phyloP scores from a whole-genome alignment of 2,797 vertebrate species.

The Sphenodon punctatus region DNA sequence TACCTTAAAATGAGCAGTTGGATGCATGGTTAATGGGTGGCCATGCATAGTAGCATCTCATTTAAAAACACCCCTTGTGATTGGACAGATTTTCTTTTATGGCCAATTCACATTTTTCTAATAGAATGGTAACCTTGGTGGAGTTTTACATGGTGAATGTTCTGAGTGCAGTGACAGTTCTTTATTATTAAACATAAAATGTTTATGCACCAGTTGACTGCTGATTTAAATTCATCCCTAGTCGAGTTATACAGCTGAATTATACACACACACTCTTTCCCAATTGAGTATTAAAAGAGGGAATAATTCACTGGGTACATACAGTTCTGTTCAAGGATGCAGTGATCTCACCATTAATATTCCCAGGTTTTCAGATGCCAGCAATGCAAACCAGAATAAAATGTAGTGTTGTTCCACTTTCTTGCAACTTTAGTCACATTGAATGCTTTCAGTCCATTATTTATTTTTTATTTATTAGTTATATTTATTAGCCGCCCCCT shows the following conservation, averaged over 20 bases:
- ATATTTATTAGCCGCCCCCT: too few relatives aligned
- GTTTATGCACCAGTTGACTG: constrained; percentile 28
- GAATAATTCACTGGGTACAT: constrained; percentile 12
- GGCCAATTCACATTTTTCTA: constrained; percentile 34
- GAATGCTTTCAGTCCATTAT: background rate
- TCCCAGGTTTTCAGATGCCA: background rate
- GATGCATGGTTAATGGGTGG: too few relatives aligned
- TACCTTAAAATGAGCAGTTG: too few relatives aligned
- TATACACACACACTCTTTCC: constrained; percentile 36
- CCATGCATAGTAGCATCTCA: too few relatives aligned
- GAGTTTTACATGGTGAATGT: constrained; percentile 16
- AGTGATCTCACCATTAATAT: constrained; percentile 13
- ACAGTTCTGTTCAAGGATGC: constrained; percentile 17
- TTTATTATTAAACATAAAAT: constrained; percentile 48
- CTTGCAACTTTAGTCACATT: constrained; percentile 6
- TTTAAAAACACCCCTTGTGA: too few relatives aligned
- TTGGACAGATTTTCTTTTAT: constrained; percentile 46
- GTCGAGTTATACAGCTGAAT: constrained; percentile 12
- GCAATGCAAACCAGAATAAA: constrained; percentile 16
- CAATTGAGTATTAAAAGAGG: background rate
- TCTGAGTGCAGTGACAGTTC: constrained; percentile 15
- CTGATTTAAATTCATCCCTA: constrained; percentile 34
- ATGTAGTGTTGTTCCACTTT: constrained; percentile 2
- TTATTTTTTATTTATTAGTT: too few relatives aligned
- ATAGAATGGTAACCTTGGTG: constrained; percentile 13